A percentile compares a stretch with the other conserved stretches of the same genome.
Conservation (phyloP, 2,797 vertebrate species). For the Limosa lapponica region DNA sequence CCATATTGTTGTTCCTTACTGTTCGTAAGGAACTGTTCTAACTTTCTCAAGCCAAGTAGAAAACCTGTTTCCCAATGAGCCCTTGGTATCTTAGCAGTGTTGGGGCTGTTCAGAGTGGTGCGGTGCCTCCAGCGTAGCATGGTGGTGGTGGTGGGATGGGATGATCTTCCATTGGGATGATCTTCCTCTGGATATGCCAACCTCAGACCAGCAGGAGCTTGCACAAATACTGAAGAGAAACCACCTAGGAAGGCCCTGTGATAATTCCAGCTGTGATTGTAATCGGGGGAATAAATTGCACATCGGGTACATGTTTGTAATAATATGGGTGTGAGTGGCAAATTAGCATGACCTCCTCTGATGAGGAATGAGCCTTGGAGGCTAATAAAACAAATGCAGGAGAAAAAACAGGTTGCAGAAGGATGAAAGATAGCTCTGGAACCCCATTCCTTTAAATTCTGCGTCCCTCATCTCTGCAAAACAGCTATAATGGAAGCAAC, state of each 20-base stretch:
- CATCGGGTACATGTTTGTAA: neutral
- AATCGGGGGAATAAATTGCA: neutral
- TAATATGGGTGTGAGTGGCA: neutral
- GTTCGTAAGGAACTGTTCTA: no score
- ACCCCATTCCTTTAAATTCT: neutral
- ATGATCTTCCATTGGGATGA: neutral
- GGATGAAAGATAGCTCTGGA: neutral
- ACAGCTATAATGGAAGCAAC: neutral
- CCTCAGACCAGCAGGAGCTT: neutral
- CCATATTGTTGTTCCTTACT: neutral
- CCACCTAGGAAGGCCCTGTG: neutral
- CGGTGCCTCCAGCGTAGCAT: accelerated
- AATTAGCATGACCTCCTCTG: neutral
- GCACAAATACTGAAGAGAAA: neutral
- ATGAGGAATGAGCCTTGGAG: neutral
- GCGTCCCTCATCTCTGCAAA: neutral
- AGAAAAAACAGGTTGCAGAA: neutral
- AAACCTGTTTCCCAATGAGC: neutral
- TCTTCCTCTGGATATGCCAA: neutral
- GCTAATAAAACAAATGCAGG: neutral
- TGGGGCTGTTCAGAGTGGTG: neutral
- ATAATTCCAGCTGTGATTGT: neutral
- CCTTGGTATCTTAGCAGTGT: neutral
- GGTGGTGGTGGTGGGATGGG: neutral
- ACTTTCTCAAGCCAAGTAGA: neutral